Evolutionary conservation across 2,888 invertebrate species (phyloP), one percentile per base, ranked within the genome.

Genomic region (Subacronicta megacephala): DNA sequence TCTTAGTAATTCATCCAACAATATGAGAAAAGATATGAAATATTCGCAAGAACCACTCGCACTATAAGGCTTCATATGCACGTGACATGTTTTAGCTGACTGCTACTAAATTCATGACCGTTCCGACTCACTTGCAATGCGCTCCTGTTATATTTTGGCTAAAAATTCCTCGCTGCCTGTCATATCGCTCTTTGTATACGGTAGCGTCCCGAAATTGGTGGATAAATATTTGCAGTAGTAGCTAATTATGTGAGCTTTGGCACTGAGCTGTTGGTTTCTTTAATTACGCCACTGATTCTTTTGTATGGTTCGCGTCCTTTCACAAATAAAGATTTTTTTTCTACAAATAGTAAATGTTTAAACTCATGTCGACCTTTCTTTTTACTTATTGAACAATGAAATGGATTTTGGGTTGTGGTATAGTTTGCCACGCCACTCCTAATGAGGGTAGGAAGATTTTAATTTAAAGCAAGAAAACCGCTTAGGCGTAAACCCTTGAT

Each of bases 151-250:
- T 54, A 62, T 71, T 72, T 58, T 49, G 56, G 51, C 58, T 55
- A 76, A 84, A 84, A 84, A 77, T 78, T 61, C 71, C 63, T 61
- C 60, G 59, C 44, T 44, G 35, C 46, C 61, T 58, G 61, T 53
- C 56, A 55, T 40, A 42, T 13, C 29, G 51, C 72, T 68, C 62
- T 69, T 70, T 82, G 81, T 81, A 87, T 83, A 82, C 77, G 61
- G 53, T 71, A 83, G 75, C 70, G 73, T 78, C 65, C 60, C 69
- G 60, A 74, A 82, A 83, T 82, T 80, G 78, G 77, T 79, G 75
- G 75, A 76, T 80, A 84, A 85, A 87, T 84, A 86, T 85, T 87
- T 85, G 83, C 77, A 35, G 58, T 70, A 67, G 79, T 86, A n/a
- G 31, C 6, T 31, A 85, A 86, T 87, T 86, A 84, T 77, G 74